A percentile compares a stretch with the other conserved stretches of the same genome.
These are phyloP conservation scores for Equus przewalskii DNA, from an alignment of 2,113 vertebrate genomes.

Conservation along the genomic window DNA sequence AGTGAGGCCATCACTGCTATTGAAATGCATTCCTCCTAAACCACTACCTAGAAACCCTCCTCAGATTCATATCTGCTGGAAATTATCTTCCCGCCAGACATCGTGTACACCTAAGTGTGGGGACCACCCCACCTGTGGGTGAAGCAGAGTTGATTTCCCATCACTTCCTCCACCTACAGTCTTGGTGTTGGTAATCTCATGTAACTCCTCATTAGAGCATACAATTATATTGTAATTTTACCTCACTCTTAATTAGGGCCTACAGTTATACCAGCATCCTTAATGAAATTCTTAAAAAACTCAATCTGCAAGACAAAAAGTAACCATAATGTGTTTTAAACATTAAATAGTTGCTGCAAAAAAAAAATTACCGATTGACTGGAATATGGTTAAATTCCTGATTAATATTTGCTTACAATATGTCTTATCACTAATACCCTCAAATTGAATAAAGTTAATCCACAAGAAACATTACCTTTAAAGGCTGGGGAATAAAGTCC, in stretches of 20 bases:
- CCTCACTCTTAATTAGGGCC: not conserved
- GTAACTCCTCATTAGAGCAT: not conserved
- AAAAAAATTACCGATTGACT: not conserved
- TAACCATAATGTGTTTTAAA: not conserved
- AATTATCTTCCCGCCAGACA: not conserved
- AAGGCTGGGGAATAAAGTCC: not conserved
- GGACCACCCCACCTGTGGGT: accelerated
- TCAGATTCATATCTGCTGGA: not conserved
- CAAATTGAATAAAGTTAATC: not conserved
- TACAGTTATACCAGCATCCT: not conserved
- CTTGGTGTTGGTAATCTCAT: too few relatives aligned
- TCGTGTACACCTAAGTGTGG: not conserved
- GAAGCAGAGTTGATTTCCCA: not conserved
- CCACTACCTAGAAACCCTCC: accelerated
- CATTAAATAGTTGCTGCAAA: not conserved
- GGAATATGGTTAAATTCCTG: not conserved
- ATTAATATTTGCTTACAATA: not conserved
- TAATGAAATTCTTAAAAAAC: not conserved
- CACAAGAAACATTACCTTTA: not conserved
- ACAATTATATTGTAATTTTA: not conserved
- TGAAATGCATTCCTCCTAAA: not conserved
- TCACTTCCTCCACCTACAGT: not conserved
- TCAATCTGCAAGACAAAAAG: not conserved
- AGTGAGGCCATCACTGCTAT: not conserved
- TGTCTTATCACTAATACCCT: not conserved